Evolutionary conservation across 2,888 invertebrate species (phyloP), one percentile per base, ranked within the genome.

Genomic region (Venusia cambrica): DNA sequence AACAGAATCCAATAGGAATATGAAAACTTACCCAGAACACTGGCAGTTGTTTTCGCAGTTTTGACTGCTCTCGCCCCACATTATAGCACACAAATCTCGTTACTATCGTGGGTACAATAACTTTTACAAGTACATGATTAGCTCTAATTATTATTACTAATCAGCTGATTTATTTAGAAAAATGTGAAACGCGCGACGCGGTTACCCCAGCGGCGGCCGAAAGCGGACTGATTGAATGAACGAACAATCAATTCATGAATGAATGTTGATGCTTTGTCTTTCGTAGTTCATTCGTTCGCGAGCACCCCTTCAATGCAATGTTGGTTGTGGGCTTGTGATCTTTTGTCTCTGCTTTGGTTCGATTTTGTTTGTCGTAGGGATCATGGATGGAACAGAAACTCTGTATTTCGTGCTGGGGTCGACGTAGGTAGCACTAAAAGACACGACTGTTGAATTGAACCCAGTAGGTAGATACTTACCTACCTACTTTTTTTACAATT

Each of bases 21-120:
- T 12, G 5, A 16, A 16, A 47, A 72, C 83, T 72, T 46, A 85
- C 85, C 83, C 83, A 8, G 83, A 79, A 35, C 85, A 85, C 44
- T 85, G 83, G 62, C 85, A 85, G 62, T 84, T 75, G 1, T 47
- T 58, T 42, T 85, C 85, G 56, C 85, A 85, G 24, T 70, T 64
- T 38, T 75, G 64, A 47, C 80, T 80, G 61, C 62, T 76, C 41
- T 72, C 80, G 8, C 77, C 81, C 79, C 77, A 85, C 85, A 85
- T 85, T 64, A 69, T 79, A 48, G 8, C 29, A 52, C 50, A 51
- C 44, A 21, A 49, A 51, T 50, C 36, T 42, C 48, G 42, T 42
- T 59, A 65, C 59, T 47, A 48, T 45, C 58, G n/a, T n/a, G n/a
- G n/a, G n/a, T 62, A 69, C 65, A 63, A 27, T 16, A 4, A 51